Evolutionary conservation across 2,113 vertebrate genomes (phyloP), one percentile per base, ranked within the genome.

Genomic region (Scomber colias): DNA sequence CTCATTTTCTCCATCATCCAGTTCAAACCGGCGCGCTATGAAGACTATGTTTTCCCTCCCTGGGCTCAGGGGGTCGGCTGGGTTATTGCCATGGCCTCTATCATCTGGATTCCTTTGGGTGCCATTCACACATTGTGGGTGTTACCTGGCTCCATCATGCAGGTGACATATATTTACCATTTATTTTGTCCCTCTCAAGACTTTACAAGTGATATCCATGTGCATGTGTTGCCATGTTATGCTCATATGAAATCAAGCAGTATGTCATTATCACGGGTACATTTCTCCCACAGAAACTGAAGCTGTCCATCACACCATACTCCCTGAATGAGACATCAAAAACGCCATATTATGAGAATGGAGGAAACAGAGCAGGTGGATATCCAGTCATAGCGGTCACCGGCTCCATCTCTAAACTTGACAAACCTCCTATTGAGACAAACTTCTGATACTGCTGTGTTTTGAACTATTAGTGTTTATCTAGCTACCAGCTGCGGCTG

Each of bases 61-160:
- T 96, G 95, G 95, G 94, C 93, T 87, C 94, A 96, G 74, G 93
- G 94, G 5, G 53, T 95, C 0, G 95, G 95, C 40, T 96, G 95
- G 95, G 9, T 94, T 53, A 93, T 96, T 1, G 90, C 94, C 30
- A 7, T 95, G 87, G 88, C 85, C 10, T 96, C 95, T 50, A 94
- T 96, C 60, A 92, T 95, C 79, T 96, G 95, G 95, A 95, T 96
- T 40, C 95, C 95, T n/a, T 40, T 95, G n/a, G 93, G 76, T 44
- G 92, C 89, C 0, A 2, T 92, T 69, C 95, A 96, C 87, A 96
- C 95, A 0, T 19, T 95, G 71, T 94, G 92, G 93, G 82, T 92
- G 57, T 89, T 95, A 24, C 92, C 93, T 46, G 95, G 94, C 21
- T 90, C 95, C 8, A 61, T 94, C 51, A 77, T 66, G n/a, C 74